Conservation (phyloP, 2,888 invertebrate species). For the Pandemis corylana region DNA sequence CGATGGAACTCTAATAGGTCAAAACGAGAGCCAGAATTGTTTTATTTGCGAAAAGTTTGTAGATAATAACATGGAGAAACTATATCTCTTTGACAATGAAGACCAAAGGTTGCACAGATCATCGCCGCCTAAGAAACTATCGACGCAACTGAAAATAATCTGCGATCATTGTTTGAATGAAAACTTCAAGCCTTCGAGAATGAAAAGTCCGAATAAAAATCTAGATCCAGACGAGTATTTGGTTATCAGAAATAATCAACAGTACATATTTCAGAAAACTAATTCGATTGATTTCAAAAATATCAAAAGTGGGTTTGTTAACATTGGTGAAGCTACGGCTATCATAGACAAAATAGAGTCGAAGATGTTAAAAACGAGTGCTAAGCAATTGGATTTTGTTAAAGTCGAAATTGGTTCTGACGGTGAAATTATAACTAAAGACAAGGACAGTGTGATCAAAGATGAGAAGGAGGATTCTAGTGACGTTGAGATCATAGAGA, state of each 20-base stretch:
- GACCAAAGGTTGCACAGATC: constrained; percentile 74
- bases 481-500: constrained; percentile 73
- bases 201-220: constrained; percentile 71
- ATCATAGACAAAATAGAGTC: constrained; percentile 44
- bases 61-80: constrained; percentile 64
- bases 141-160: constrained; percentile 72
- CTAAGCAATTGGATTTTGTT: constrained; percentile 64
- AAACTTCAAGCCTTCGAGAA: constrained; percentile 68
- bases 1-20: constrained; percentile 62
- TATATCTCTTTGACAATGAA: constrained; percentile 78
- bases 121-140: constrained; percentile 68
- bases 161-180: constrained; percentile 70
- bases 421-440: constrained; percentile 68
- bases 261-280: constrained; percentile 75
- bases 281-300: constrained; percentile 56
- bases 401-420: constrained; percentile 78
- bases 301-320: constrained; percentile 49
- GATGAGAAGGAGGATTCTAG: constrained; percentile 65
- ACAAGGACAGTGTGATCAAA: constrained; percentile 62
- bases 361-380: constrained; percentile 48
- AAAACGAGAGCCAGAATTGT: constrained; percentile 67
- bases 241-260: constrained; percentile 77
- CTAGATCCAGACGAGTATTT: constrained; percentile 73
- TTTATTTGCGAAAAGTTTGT: constrained; percentile 73
- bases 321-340: constrained; percentile 34